A percentile compares a stretch with the other conserved stretches of the same genome.
These are phyloP conservation scores for Cantharis lateralis DNA, from an alignment of 2,888 invertebrate genomes.

Conservation along the genomic window DNA sequence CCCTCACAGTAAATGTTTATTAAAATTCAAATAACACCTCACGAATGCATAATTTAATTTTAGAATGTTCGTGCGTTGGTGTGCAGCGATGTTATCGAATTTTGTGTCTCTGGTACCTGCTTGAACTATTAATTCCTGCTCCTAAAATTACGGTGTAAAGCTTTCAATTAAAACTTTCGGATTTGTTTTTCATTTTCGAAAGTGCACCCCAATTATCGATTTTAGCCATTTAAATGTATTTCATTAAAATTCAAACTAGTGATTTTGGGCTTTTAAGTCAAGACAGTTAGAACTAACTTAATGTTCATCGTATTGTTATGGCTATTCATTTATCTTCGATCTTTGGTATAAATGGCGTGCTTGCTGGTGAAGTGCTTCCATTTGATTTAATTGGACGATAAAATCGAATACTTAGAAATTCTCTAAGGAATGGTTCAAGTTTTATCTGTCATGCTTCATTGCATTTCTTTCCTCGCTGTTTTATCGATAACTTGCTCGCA, in stretches of 20 bases:
- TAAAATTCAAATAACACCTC: conserved; percentile 29
- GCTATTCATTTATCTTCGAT: conserved; percentile 38
- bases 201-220: not conserved
- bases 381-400: conserved; percentile 53
- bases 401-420: conserved; percentile 38
- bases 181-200: not conserved
- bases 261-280: conserved; percentile 13
- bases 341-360: conserved; percentile 46
- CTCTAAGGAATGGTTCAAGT: conserved; percentile 35
- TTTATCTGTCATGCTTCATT: conserved; percentile 30
- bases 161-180: not conserved
- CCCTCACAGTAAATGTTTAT: conserved; percentile 20
- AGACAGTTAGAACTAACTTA: conserved; percentile 22
- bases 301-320: conserved; percentile 31
- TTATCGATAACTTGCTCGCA: conserved; percentile 23
- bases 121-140: conserved; percentile 20
- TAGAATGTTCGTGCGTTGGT: conserved; percentile 22
- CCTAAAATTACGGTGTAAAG: conserved; percentile 9
- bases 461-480: conserved; percentile 20
- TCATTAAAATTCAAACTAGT: not conserved
- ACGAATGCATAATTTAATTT: conserved; percentile 28
- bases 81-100: conserved; percentile 20
- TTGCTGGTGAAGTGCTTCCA: conserved; percentile 48
- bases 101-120: conserved; percentile 24
- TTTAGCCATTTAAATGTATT: not conserved